Conservation (phyloP, 2,113 vertebrate genomes). For the Natator depressus region DNA sequence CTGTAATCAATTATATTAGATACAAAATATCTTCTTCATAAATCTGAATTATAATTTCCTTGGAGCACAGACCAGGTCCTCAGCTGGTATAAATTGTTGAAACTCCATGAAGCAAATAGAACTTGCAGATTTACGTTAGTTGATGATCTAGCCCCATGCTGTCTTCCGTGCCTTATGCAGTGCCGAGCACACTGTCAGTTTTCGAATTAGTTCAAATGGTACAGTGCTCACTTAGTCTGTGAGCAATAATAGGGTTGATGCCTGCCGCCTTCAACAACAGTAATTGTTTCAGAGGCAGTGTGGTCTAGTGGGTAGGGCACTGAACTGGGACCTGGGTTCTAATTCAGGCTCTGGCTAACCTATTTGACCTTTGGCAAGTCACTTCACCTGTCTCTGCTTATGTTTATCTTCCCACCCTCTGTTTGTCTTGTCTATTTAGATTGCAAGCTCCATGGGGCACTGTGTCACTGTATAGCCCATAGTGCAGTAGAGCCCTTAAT, state of each 20-base stretch:
- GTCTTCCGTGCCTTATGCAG: neutral
- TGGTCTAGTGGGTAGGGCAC: neutral
- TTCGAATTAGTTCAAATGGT: neutral
- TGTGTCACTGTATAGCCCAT: neutral
- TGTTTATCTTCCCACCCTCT: neutral
- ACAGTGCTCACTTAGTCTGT: neutral
- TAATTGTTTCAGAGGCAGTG: neutral
- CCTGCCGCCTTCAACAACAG: neutral
- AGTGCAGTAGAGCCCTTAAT: neutral
- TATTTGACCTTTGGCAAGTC: neutral
- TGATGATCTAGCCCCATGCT: neutral
- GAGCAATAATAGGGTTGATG: neutral
- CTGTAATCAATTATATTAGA: constrained; percentile 69
- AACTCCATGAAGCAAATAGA: neutral
- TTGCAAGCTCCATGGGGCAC: neutral
- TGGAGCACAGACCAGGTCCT: neutral
- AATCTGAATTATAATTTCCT: constrained; percentile 63
- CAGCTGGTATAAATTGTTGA: neutral
- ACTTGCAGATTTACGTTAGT: neutral
- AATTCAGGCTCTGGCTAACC: neutral
- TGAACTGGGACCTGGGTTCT: neutral
- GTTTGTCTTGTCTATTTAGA: neutral
- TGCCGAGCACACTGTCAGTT: neutral
- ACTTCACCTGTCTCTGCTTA: neutral
- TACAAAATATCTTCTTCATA: constrained; percentile 56